Evolutionary conservation across 2,888 invertebrate species (phyloP), one percentile per base, ranked within the genome.

Genomic region (Euzetes globulus): DNA sequence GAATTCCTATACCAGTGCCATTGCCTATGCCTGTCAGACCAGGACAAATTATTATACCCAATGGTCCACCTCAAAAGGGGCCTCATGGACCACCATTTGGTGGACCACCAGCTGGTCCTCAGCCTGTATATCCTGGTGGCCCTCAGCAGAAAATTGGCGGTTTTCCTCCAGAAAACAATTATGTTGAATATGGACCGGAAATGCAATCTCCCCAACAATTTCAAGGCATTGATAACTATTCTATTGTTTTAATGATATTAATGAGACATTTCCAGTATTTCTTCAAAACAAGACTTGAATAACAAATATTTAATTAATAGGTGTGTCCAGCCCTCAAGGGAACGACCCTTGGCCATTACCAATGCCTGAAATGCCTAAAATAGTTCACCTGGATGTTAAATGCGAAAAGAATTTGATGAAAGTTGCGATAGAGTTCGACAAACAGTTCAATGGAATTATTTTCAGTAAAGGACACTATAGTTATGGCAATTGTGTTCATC

Each of bases 381-480:
- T 94, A 77, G 88, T 92, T 13, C 92, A 92, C 0, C 84, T 94
- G 15, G 94, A 95, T 80, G 94, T 94, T 0, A 94, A 94, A 82
- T 95, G 94, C 82, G 94, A 94, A 83, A 94, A 94, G 82, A 93
- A 90, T 81, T 87, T 91, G 74, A 95, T 95, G 94, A 90, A 94
- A 82, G 93, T 95, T 0, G 92, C 91, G 80, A 86, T 94, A n/a
- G 91, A 92, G 78, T 94, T 94, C 81, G 94, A 94, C 81, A 92
- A 93, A 81, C 94, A 94, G 0, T 94, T 94, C 86, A 92, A 91
- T 80, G 94, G 94, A n/a, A 93, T 94, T 71, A 91, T 94, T 52
- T 94, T 94, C 85, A 93, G 92, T 77, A 94, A 94, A 75, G 79
- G 94, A 1, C 92, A 94, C 82, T 94, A 94, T 83, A 92, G 92